Evolutionary conservation across 37 sponge, comb jelly and placozoan genomes (phyloP), one percentile per base, ranked within the genome.

Genomic region (Diacarnus erythraeanus): DNA sequence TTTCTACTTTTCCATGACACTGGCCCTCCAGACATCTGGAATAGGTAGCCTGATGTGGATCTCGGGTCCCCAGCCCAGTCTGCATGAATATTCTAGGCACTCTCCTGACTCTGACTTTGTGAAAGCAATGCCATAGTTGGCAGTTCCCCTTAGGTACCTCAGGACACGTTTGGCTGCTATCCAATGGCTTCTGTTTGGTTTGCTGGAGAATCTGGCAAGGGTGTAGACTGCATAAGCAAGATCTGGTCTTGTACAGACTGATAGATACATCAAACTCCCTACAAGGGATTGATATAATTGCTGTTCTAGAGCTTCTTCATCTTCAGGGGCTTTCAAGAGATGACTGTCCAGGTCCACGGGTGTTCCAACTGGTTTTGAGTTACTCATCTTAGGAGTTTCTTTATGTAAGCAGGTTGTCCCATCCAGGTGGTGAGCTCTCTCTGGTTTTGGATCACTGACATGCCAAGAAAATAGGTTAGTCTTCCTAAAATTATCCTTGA

Each of bases 401-500:
- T 64, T 1, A 64, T 42, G 38, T 68, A 85, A 4, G 72, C 42
- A 27, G 78, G 85, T 63, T 85, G 78, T 33, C 84, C 77, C 43
- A 84, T 70, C 77, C 84, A 76, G 8, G 54, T 30, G 1, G n/a
- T 54, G 39, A 23, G 31, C 77, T 31, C 33, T 21, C 69, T 42
- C 8, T 61, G 60, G 56, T 84, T 38, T 47, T 84, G 84, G 23
- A 84, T 34, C 17, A 84, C 36, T 10, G n/a, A 26, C 31, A 84
- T 40, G 30, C 83, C 83, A 2, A 82, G 69, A 38, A 82, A 82
- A 64, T 82, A 74, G 30, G 6, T 10, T 33, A 83, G 40, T 40
- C 64, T 54, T 44, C 84, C 77, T 1, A 76, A 69, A n/a, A n/a
- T n/a, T n/a, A 42, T 86, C 87, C 38, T 86, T 86, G 69, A 86